Base-by-base conservation (phyloP, 2,888 invertebrate genomes). In the Sinopyrophorus schimmeli region DNA sequence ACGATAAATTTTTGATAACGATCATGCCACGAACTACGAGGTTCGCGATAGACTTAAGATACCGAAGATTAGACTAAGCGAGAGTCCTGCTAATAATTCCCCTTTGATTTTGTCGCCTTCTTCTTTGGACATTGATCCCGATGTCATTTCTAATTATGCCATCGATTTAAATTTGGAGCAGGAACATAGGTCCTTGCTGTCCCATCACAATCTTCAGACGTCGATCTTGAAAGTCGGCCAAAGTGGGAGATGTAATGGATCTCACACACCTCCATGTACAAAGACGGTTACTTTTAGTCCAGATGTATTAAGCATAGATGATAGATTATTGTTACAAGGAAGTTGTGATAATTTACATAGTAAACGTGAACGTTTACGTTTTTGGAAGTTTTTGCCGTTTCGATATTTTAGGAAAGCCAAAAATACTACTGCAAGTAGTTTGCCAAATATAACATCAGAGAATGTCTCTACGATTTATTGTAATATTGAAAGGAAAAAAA, bases 231-330 rank as follows among this genome's bases (percentile, higher is more conserved):
- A 10, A 68, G 66, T 51, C 0, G 26, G 37, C 26, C 17, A 43
- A 6, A 10, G 10, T 5, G 50, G 43, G 5, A 2, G 12, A 3
- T 43, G 15, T 27, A 39, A 38, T 20, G 39, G 32, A 14, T 43
- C 43, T 5, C 31, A 31, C 18, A 43, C 43, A 39, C 50, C 50
- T 23, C 39, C 44, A 5, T 50, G 59, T 34, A 61, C 67, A 12
- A 74, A 74, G 55, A 73, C 71, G 44, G 74, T 74, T 37, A 73
- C 73, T 3, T 74, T 74, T 58, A 74, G 73, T 61, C 74, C 74
- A 9, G 63, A 74, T 55, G 73, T 70, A 21, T 63, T 67, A 38
- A 69, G 64, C 41, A 68, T 70, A 24, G 64, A 64, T 60, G 9
- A 62, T 60, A 39, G 60, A 62, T 2, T 60, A 57, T 17, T 63